Conservation (phyloP, 2,888 invertebrate genomes). For the Eristalis tenax region DNA sequence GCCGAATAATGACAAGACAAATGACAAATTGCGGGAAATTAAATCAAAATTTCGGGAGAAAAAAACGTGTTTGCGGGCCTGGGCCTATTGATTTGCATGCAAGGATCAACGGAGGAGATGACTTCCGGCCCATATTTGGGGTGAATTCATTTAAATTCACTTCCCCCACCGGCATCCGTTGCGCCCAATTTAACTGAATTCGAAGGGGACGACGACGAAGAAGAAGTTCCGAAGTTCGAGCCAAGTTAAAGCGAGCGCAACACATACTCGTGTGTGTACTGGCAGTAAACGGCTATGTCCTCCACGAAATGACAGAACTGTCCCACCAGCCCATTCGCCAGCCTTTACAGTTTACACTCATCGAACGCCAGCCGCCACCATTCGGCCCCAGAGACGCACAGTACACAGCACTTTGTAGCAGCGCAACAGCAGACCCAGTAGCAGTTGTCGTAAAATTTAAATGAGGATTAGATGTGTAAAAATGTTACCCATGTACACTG, state of each 20-base stretch:
- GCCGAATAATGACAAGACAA: constrained; percentile 22
- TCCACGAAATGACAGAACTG: constrained; percentile 6
- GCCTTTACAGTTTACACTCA: constrained; percentile 4
- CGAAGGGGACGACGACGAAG: background rate
- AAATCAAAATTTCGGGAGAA: constrained; percentile 28
- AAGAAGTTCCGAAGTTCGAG: background rate
- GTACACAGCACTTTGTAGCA: constrained; percentile 20
- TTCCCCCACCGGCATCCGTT: background rate
- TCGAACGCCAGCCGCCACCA: constrained; percentile 11
- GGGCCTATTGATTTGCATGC: constrained; percentile 28
- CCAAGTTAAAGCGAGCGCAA: background rate
- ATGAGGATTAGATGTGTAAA: constrained; percentile 58
- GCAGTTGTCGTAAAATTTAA: constrained; percentile 56
- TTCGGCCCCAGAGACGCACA: constrained; percentile 6
- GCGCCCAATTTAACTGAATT: constrained; percentile 25
- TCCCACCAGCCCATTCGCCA: background rate
- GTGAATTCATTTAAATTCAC: constrained; percentile 29
- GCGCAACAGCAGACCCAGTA: constrained; percentile 36
- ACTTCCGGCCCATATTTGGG: background rate
- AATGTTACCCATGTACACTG: constrained; percentile 40
- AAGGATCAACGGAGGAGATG: constrained; percentile 18
- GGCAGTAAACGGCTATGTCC: constrained; percentile 9
- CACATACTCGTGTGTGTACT: background rate
- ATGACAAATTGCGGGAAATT: constrained; percentile 42
- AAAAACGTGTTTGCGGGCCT: background rate